Base-by-base conservation (phyloP, 2,113 vertebrate genomes). In the Trematomus loennbergii region DNA sequence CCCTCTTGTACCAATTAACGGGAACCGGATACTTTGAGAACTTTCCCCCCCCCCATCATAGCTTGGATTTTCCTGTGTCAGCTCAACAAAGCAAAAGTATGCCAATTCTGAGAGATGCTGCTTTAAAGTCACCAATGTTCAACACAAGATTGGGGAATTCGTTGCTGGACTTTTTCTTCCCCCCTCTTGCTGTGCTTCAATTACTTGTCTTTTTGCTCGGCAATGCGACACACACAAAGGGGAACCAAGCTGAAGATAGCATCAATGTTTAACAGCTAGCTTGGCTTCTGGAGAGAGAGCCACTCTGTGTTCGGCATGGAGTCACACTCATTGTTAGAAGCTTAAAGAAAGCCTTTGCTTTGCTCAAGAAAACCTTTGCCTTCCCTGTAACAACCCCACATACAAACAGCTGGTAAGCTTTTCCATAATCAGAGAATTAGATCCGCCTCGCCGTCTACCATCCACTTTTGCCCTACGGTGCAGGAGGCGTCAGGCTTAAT, bases 201-300 rank as follows among this genome's bases (percentile, higher is more conserved):
- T 91, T 81, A 86, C 86, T 40, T 77, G 69, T 59, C 53, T 76
- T 88, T 89, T 79, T 83, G 65, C 84, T 80, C 71, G 52, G 58
- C 55, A 85, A 86, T 67, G 78, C 78, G 66, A 87, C 76, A 85
- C 62, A 62, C 72, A 59, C 74, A 78, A 83, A 54, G 78, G 65
- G 43, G 79, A 85, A 79, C 54, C 82, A 72, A 72, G 87, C 81
- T 71, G 72, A 78, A 88, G 91, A 94, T 88, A 85, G 79, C 82
- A 90, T 93, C 91, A 87, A 88, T 91, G 89, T 91, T 93, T 92
- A 88, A 91, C 88, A 88, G 91, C 71, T 55, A 40, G 79, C 89
- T 86, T 87, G 84, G 90, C 84, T 90, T 86, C 78, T 33, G 75
- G 75, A 81, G 75, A 87, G 78, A 83, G 72, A 74, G 72, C 60